Evolutionary conservation across 1,140 invertebrate species (phyloP).

Genomic region (Lepidotrigona ventralis): DNA sequence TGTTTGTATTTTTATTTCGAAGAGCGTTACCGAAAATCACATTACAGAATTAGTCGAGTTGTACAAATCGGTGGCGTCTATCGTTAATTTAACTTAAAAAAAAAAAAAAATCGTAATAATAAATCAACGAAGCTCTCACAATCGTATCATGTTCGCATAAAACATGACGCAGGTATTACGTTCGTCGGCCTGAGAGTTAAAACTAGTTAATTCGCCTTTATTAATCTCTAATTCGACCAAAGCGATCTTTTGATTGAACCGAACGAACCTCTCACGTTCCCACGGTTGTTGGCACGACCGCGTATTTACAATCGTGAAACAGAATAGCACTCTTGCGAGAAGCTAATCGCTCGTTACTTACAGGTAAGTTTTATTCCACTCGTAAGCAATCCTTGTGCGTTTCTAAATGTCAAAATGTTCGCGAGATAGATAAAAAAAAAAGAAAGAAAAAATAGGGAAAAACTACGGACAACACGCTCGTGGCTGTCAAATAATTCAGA

Average conservation of each 20-base stretch:
- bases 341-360: not conserved
- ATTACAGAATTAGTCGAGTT: no score
- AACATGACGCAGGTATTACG: not conserved
- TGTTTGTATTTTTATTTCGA: not conserved
- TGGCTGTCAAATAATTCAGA: not conserved
- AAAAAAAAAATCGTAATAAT: no score
- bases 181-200: not conserved
- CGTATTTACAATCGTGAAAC: not conserved
- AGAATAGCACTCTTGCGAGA: not conserved
- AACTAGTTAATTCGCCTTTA: not conserved
- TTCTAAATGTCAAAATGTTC: not conserved
- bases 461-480: not conserved
- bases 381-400: not conserved
- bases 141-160: not conserved
- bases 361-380: not conserved
- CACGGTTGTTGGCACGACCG: not conserved
- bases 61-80: no score
- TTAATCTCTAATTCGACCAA: not conserved
- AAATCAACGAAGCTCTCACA: no score
- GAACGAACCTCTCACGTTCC: not conserved
- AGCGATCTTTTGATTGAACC: not conserved
- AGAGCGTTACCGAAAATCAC: not conserved
- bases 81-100: no score
- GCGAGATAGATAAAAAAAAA: no score
- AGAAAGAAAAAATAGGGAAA: no score